Base-by-base conservation (phyloP, 2,888 invertebrate genomes). In the Gymnosoma rotundatum region DNA sequence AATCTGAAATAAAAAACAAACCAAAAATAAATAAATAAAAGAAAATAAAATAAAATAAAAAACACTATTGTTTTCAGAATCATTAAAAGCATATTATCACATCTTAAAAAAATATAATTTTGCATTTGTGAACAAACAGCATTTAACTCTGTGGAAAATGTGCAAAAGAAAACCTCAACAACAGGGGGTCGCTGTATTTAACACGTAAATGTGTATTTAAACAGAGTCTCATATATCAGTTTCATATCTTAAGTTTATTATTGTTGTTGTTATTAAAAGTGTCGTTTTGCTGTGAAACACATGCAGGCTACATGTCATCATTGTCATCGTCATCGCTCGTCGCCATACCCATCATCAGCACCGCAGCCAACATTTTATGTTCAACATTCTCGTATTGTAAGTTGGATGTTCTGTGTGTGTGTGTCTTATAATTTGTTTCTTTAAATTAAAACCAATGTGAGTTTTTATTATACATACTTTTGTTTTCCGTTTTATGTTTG, bases 231-330 rank as follows among this genome's bases (percentile, higher is more conserved):
- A 63, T 20, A 61, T 82, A 79, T 82, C 79, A 76, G 66, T 82
- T 79, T 83, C 38, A 75, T 63, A 79, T 76, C 67, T 79, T 50
- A 58, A n/a, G 4, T 58, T 73, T 60, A 54, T 52, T 66, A 38
- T 48, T 20, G 2, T 38, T 66, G 56, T 72, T 70, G 21, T 52
- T 52, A 6, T 67, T 20, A 52, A 7, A 76, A 66, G 64, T 76
- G 76, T 76, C 76, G 61, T 74, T 78, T 69, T 64, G 60, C 78
- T 78, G 78, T 70, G 78, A 45, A 80, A 83, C 84, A 78, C 84
- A 84, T 84, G 81, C 84, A 78, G 81, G 81, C 81, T 81, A 73
- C 66, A 78, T 78, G 84, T 84, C 84, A 81, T 84, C 84, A 67
- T 76, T 76, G 69, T 70, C 75, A 75, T 74, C 67, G 45, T 78